Base-by-base conservation (phyloP, 2,113 vertebrate genomes). In the Psittacus erithacus region DNA sequence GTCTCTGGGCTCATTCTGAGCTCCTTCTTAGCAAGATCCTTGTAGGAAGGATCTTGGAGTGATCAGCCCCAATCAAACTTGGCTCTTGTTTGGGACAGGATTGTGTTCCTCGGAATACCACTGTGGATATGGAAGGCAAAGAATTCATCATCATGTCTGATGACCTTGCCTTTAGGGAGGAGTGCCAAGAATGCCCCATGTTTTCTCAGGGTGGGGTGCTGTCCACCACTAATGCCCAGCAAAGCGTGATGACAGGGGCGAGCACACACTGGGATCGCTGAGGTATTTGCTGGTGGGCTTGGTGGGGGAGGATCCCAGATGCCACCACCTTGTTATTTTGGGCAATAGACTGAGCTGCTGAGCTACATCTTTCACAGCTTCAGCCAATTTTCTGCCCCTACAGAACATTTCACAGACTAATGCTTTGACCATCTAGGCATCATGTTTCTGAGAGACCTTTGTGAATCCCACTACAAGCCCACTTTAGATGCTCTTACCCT, bases 261-360 rank as follows among this genome's bases (percentile, higher is more conserved):
- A 97, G 92, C 1, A 3, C 19, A 59, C 3, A 0, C 91, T 92
- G 95, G 96, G 91, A 97, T 95, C 92, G 95, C 96, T 94, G 90
- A 94, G 93, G 92, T 95, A 93, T 98, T 97, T 97, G 75, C 93
- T 97, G 95, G 92, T 86, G 60, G 92, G 88, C 71, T 91, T 95
- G 67, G 86, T 82, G 93, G 80, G 92, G 97, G 97, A 85, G 95
- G 96, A 96, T 93, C 96, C 95, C 67, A 68, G 85, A 98, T 98
- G 93, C 97, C 97, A 96, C 87, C 86, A 84, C 92, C 94, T 92
- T 94, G 95, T 98, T 98, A 98, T 98, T 98, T 98, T 93, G 95
- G 96, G 95, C 95, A 94, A 84, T 90, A 87, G 92, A 53, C 75
- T 24, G 92, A 96, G 90, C 91, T 96, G 93, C 96, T 95, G 94